Evolutionary conservation across 1,140 invertebrate species (phyloP).

Genomic region (Calliopsis andreniformis): DNA sequence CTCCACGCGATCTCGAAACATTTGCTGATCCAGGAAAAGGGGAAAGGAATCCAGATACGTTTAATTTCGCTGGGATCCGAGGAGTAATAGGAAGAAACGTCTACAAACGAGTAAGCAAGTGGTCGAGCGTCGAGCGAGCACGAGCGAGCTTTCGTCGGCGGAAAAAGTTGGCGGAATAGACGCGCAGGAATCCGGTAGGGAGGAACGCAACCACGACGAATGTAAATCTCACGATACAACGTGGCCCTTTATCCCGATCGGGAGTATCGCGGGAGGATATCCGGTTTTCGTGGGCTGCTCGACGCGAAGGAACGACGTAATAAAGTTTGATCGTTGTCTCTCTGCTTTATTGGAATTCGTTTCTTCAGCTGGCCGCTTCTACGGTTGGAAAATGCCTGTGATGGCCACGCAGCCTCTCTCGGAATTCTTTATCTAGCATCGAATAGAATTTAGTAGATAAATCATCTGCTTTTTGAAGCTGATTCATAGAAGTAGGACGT

Average conservation of each 20-base stretch:
- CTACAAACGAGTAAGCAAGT: conserved; percentile 69
- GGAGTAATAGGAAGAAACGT: conserved; percentile 64
- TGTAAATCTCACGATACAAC: conserved; percentile 77
- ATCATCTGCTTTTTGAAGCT: neutral
- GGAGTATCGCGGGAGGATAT: conserved; percentile 40
- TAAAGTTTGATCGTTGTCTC: conserved; percentile 52
- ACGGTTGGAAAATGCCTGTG: neutral
- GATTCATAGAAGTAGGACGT: neutral
- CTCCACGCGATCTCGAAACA: neutral
- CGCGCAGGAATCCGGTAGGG: conserved; percentile 37
- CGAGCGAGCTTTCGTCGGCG: conserved; percentile 48
- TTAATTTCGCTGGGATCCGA: conserved; percentile 68
- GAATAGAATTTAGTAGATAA: neutral
- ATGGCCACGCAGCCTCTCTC: neutral
- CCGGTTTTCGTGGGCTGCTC: conserved; percentile 36
- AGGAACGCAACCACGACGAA: conserved; percentile 63
- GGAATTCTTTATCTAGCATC: conserved; percentile 28
- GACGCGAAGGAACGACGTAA: conserved; percentile 20
- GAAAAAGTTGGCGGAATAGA: conserved; percentile 22
- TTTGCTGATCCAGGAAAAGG: neutral
- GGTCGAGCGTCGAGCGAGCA: conserved; percentile 31
- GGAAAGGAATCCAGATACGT: conserved; percentile 68
- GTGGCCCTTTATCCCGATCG: conserved; percentile 70
- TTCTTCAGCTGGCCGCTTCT: neutral
- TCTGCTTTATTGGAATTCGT: conserved; percentile 40